Base-by-base conservation (phyloP, 2,797 vertebrate species). In the Pseudochaenichthys georgianus region DNA sequence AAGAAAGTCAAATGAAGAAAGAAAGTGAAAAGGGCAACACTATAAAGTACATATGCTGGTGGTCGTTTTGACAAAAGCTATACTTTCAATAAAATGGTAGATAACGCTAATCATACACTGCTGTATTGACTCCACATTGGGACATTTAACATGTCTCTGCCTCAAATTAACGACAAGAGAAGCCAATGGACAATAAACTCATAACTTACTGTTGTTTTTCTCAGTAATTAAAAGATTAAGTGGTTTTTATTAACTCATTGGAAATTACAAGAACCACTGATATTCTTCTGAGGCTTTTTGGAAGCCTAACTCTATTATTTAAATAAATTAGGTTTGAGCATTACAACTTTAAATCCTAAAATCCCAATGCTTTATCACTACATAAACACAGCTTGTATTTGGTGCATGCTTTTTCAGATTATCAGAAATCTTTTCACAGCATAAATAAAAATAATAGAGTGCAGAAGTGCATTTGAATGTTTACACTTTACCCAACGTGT, bases 401-500 rank as follows among this genome's bases (percentile, higher is more conserved):
- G 55, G 53, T 21, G 16, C 19, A 75, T 63, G 73, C 64, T 74
- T 57, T 60, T 50, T 42, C 34, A 38, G 34, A 38, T 38, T 2
- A 38, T 38, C 34, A 38, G 8, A 38, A 8, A 38, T 38, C 2
- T 38, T 28, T 38, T 38, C 50, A 31, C 52, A 79, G 13, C 53
- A 62, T 47, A 9, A 45, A 60, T 61, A 1, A 85, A 28, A 84
- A 91, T 82, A 63, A 67, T 9, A 38, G 34, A 80, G 71, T 57
- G 76, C 64, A 81, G 6, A 73, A 79, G 43, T 76, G 68, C 55
- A n/a, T 71, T 76, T 75, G 58, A 63, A 66, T 68, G 64, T 61
- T 41, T 70, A 81, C 61, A 78, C 69, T 79, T 28, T 1, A 64
- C 19, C 55, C 58, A 91, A 92, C 89, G 87, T 91, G 87, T 84